Evolutionary conservation across 1,140 invertebrate genomes (phyloP).

Genomic region (Telenomus remus): DNA sequence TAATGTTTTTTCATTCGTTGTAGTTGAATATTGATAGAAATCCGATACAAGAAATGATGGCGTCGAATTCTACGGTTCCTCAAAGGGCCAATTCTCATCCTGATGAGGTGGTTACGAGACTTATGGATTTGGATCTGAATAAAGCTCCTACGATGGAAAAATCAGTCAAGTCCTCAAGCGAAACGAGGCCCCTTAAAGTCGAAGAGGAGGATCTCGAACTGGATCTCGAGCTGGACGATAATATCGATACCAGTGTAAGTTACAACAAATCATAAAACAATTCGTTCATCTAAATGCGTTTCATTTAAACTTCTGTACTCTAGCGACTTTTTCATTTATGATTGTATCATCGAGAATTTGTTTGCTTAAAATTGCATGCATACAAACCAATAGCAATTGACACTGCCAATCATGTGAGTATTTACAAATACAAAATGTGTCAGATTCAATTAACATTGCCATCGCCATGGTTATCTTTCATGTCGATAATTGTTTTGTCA

Average conservation of each 20-base stretch:
- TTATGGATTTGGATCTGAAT: conserved; percentile 60
- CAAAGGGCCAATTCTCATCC: conserved; percentile 3
- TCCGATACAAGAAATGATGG: conserved; percentile 83
- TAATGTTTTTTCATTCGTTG: conserved; percentile 54
- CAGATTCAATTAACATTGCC: too few relatives aligned
- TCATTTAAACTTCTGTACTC: too few relatives aligned
- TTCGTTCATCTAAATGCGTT: too few relatives aligned
- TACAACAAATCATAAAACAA: too few relatives aligned
- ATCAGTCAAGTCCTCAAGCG: conserved; percentile 52
- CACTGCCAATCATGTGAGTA: background rate
- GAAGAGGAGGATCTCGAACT: conserved; percentile 79
- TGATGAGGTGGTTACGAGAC: conserved; percentile 46
- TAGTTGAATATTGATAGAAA: conserved; percentile 84
- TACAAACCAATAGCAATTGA: too few relatives aligned
- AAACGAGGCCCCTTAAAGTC: conserved; percentile 64
- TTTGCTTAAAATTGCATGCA: too few relatives aligned
- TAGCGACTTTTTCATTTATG: too few relatives aligned
- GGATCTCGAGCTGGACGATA: conserved; percentile 81
- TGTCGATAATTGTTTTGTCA: too few relatives aligned
- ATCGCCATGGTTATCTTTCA: too few relatives aligned
- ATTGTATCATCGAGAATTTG: background rate
- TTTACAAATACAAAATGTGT: background rate
- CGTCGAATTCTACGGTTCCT: conserved; percentile 68
- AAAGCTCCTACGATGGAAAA: conserved; percentile 35
- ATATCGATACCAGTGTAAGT: conserved; percentile 80